A percentile compares a stretch with the other conserved stretches of the same genome.
These are phyloP conservation scores for Philereme vetulata DNA, from an alignment of 2,888 invertebrate species.

Conservation along the genomic window DNA sequence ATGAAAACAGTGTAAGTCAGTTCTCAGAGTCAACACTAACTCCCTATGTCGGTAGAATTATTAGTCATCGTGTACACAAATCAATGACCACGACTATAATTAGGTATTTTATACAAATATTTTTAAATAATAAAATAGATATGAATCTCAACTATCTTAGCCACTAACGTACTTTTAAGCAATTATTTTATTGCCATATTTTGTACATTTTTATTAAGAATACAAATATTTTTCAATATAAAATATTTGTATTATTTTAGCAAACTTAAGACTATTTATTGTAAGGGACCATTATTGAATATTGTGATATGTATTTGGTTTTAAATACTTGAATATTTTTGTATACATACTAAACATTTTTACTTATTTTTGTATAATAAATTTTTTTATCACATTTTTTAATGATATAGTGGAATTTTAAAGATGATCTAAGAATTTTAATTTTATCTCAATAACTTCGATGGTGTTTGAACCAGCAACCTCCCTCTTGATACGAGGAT, in stretches of 20 bases:
- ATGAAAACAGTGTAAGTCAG: too few species aligned
- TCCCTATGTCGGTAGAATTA: too few species aligned
- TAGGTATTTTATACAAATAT: conserved; percentile 3
- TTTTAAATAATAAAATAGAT: conserved; percentile 17
- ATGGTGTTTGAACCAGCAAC: too few species aligned
- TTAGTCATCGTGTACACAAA: too few species aligned
- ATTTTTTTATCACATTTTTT: background rate
- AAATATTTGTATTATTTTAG: conserved; percentile 11
- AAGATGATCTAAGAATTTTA: background rate
- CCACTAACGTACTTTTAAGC: conserved; percentile 44
- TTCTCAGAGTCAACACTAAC: too few species aligned
- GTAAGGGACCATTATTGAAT: conserved; percentile 29
- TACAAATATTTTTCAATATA: conserved; percentile 6
- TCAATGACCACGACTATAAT: background rate
- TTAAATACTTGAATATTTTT: conserved; percentile 39
- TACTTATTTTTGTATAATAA: conserved; percentile 4
- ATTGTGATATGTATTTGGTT: conserved; percentile 38
- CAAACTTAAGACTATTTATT: conserved; percentile 23
- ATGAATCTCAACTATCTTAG: conserved; percentile 56
- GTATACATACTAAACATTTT: background rate
- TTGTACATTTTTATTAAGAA: conserved; percentile 12
- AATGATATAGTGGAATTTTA: background rate
- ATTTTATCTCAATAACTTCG: too few species aligned
- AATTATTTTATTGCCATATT: conserved; percentile 53
- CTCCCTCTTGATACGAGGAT: too few species aligned